Evolutionary conservation across 2,888 invertebrate species (phyloP).

Genomic region (Myathropa florea): DNA sequence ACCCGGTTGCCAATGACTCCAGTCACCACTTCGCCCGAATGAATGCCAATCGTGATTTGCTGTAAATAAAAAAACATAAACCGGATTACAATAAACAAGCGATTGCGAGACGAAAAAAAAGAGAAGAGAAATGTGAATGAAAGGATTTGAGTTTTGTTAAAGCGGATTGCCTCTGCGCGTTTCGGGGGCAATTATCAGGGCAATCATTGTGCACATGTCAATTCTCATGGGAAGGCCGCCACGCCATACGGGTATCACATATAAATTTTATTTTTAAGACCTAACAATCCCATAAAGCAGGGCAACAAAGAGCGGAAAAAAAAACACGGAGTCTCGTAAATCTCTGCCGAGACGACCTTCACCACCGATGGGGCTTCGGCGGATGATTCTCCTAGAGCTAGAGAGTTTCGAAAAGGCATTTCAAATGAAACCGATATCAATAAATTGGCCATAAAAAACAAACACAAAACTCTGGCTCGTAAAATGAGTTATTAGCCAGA

Average conservation of each 20-base stretch:
- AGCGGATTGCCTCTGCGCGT: background rate
- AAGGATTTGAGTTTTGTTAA: background rate
- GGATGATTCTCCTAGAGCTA: constrained; percentile 29
- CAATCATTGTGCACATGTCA: constrained; percentile 23
- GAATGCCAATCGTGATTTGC: constrained; percentile 96
- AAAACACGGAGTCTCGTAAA: constrained; percentile 7
- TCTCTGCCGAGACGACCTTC: constrained; percentile 13
- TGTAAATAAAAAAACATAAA: constrained; percentile 79
- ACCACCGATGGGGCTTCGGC: too few species aligned
- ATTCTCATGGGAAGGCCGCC: background rate
- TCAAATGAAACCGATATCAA: constrained; percentile 35
- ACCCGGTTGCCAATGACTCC: constrained; percentile 97
- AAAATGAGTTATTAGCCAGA: constrained; percentile 23
- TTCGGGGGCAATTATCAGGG: constrained; percentile 2
- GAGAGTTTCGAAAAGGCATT: constrained; percentile 11
- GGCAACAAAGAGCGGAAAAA: background rate
- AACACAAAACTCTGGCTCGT: background rate
- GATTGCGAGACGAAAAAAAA: background rate
- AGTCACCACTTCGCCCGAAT: constrained; percentile 96
- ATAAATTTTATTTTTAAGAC: background rate
- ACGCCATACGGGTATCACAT: background rate
- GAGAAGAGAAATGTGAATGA: background rate
- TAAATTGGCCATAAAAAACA: constrained; percentile 44
- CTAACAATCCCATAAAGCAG: constrained; percentile 5
- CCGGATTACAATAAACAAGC: constrained; percentile 33